Conservation (phyloP, 1,140 invertebrate species). For the Danaus plexippus region DNA sequence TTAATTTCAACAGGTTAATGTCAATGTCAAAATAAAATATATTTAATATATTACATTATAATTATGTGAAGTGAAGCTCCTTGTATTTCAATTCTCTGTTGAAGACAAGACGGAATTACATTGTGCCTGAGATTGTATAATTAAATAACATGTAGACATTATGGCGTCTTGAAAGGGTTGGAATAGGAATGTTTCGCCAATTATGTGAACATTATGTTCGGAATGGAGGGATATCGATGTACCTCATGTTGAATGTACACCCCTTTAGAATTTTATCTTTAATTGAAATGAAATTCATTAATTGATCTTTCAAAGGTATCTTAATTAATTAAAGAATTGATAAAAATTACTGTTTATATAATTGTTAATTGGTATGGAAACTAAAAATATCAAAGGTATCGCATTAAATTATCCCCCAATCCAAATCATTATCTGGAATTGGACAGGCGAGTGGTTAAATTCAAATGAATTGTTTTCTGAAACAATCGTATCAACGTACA, state of each 20-base stretch:
- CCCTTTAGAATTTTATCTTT: slow-evolving; percentile 21
- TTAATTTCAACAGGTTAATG: too few relatives aligned
- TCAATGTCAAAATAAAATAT: too few relatives aligned
- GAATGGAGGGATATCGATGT: slow-evolving; percentile 64
- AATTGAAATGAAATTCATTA: slow-evolving; percentile 14
- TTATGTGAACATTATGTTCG: slow-evolving; percentile 67
- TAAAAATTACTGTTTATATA: too few relatives aligned
- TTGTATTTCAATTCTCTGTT: too few relatives aligned
- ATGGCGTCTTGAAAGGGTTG: slow-evolving; percentile 68
- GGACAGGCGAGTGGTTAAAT: slow-evolving; percentile 62
- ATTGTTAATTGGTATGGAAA: too few relatives aligned
- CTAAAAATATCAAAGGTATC: too few relatives aligned
- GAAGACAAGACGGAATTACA: slow-evolving; percentile 25
- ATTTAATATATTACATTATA: too few relatives aligned
- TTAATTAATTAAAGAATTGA: too few relatives aligned
- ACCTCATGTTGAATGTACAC: slow-evolving; percentile 19
- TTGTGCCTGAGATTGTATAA: slow-evolving; percentile 66
- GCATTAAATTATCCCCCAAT: background rate
- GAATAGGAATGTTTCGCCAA: slow-evolving; percentile 68
- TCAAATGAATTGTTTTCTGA: slow-evolving; percentile 61
- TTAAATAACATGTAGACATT: slow-evolving; percentile 70
- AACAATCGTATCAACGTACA: slow-evolving; percentile 63
- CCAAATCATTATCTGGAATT: slow-evolving; percentile 50
- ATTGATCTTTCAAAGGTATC: slow-evolving; percentile 2
- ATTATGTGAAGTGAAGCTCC: too few relatives aligned